These are phyloP conservation scores for Serrognathus titanus DNA, from an alignment of 2,888 invertebrate species.

Conservation along the genomic window DNA sequence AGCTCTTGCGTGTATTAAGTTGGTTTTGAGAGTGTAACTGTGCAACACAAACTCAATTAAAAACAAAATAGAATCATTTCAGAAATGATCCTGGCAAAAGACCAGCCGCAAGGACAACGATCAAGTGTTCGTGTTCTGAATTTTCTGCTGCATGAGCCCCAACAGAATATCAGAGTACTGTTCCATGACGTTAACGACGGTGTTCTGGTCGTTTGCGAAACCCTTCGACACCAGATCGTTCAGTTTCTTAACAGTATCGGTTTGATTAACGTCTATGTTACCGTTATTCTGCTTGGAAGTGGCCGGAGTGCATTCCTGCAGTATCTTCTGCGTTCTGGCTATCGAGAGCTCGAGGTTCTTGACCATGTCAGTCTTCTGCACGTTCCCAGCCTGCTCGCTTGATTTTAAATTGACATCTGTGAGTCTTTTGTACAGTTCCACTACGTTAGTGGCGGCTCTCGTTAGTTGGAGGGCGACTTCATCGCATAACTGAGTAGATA, in stretches of 20 bases:
- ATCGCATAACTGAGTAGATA: constrained; percentile 60
- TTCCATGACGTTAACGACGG: constrained; percentile 58
- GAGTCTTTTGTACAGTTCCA: constrained; percentile 65
- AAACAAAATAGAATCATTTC: no score
- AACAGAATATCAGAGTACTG: constrained; percentile 61
- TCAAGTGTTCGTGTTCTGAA: constrained; percentile 31
- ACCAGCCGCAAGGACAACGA: neutral
- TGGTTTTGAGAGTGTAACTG: no score
- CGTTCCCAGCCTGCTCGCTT: constrained; percentile 24
- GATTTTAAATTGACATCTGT: constrained; percentile 50
- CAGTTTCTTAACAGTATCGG: constrained; percentile 52
- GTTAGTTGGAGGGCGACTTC: constrained; percentile 62
- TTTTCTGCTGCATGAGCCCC: constrained; percentile 60
- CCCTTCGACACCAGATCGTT: constrained; percentile 46
- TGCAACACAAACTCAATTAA: no score
- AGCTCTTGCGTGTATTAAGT: no score
- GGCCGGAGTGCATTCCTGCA: constrained; percentile 49
- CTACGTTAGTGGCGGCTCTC: constrained; percentile 66
- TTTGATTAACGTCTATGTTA: constrained; percentile 48
- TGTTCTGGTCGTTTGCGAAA: constrained; percentile 47
- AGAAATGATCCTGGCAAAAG: no score
- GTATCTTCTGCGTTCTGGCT: constrained; percentile 56
- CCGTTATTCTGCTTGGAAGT: constrained; percentile 44
- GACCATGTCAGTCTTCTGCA: constrained; percentile 50
- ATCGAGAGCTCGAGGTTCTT: constrained; percentile 59